A percentile compares a stretch with the other conserved stretches of the same genome.
Evolutionary conservation across 2,888 invertebrate species (phyloP).

Genomic region (Lepidochrysops patricia): DNA sequence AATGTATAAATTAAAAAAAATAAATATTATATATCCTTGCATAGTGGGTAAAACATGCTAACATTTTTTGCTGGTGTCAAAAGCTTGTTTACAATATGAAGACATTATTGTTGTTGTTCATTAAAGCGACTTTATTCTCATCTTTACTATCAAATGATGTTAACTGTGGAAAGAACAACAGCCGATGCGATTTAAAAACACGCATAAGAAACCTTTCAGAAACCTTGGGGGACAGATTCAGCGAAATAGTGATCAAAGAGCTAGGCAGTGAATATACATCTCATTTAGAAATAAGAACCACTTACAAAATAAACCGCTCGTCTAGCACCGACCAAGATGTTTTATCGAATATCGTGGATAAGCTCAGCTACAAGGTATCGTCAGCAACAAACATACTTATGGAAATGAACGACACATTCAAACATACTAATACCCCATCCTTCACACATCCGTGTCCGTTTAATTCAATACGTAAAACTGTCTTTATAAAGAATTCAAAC

Average conservation of each 20-base stretch:
- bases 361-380: slow-evolving; percentile 54
- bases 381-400: slow-evolving; percentile 52
- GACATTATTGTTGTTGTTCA: slow-evolving; percentile 51
- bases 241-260: slow-evolving; percentile 56
- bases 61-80: slow-evolving; percentile 26
- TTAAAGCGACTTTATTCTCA: slow-evolving; percentile 38
- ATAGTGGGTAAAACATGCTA: background rate
- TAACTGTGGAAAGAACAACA: slow-evolving; percentile 50
- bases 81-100: slow-evolving; percentile 59
- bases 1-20: background rate
- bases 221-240: slow-evolving; percentile 49
- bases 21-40: background rate
- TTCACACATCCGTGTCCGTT: slow-evolving; percentile 67
- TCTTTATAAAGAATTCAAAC: slow-evolving; percentile 52
- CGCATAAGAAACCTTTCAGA: slow-evolving; percentile 52
- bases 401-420: slow-evolving; percentile 55
- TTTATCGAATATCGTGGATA: slow-evolving; percentile 47
- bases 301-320: slow-evolving; percentile 54
- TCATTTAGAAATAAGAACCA: slow-evolving; percentile 53
- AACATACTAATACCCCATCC: slow-evolving; percentile 55
- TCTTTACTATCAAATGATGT: slow-evolving; percentile 47
- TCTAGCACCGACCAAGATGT: slow-evolving; percentile 47
- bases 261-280: slow-evolving; percentile 57
- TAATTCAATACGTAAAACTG: slow-evolving; percentile 65
- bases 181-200: slow-evolving; percentile 51